These are phyloP conservation scores for Dolichallabes microphthalmus DNA, from an alignment of 2,113 vertebrate genomes.

Conservation along the genomic window DNA sequence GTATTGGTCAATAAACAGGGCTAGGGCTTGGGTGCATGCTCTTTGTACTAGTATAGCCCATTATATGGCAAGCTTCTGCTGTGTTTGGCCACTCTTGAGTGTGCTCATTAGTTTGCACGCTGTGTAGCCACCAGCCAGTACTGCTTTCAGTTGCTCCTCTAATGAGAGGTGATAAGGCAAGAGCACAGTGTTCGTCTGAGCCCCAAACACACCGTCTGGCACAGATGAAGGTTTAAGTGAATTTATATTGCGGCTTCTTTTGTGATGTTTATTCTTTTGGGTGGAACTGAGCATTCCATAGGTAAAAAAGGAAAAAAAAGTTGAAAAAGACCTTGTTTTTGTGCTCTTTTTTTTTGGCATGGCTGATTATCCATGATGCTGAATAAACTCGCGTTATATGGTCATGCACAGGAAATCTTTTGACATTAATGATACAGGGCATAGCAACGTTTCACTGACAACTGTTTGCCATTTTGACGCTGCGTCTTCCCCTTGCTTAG, in stretches of 20 bases:
- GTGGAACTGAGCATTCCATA: background rate
- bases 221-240: conserved; percentile 5
- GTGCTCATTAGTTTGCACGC: conserved; percentile 30
- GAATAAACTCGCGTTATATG: background rate
- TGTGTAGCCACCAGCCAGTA: conserved; percentile 2
- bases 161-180: conserved; percentile 46
- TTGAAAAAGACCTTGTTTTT: conserved; percentile 1
- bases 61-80: background rate
- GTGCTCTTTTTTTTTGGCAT: background rate
- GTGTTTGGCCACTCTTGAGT: conserved; percentile 16
- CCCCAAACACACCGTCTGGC: background rate
- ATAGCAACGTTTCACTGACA: no score
- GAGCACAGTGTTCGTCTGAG: conserved; percentile 24
- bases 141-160: conserved; percentile 31
- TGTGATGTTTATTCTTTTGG: conserved; percentile 12
- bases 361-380: background rate
- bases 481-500: background rate
- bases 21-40: background rate
- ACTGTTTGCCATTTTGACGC: background rate
- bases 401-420: background rate
- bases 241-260: background rate
- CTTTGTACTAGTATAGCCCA: background rate
- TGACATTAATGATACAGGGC: background rate
- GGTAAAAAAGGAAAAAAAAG: no score
- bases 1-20: background rate